Conservation (phyloP, 2,888 invertebrate genomes). For the Troides oblongomaculatus region DNA sequence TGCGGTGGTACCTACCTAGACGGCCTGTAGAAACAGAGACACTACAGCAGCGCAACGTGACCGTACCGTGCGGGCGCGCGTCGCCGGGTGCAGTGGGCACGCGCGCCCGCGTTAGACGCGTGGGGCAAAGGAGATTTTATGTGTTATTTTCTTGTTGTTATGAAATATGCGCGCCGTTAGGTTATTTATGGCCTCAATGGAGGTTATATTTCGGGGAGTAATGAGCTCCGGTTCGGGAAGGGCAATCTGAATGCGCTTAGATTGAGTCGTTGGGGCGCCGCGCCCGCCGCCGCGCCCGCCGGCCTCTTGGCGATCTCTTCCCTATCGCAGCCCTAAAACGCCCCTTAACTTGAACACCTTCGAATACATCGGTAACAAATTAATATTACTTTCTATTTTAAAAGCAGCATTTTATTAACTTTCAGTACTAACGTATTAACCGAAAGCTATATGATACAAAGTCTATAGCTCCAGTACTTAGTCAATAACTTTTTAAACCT, state of each 20-base stretch:
- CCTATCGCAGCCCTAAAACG: background rate
- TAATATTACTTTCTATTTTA: too few species aligned
- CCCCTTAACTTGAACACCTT: too few species aligned
- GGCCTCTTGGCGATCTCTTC: slow-evolving; percentile 41
- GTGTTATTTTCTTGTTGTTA: slow-evolving; percentile 77
- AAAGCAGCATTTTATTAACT: too few species aligned
- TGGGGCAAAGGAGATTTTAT: slow-evolving; percentile 75
- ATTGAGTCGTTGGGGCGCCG: slow-evolving; percentile 73
- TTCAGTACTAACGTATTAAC: too few species aligned
- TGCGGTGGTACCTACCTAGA: too few species aligned
- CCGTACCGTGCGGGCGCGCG: too few species aligned
- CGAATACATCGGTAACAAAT: too few species aligned
- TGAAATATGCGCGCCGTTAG: slow-evolving; percentile 79
- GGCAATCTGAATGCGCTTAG: slow-evolving; percentile 78
- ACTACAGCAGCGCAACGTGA: too few species aligned
- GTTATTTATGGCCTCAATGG: slow-evolving; percentile 78
- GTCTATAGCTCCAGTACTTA: too few species aligned
- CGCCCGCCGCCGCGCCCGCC: slow-evolving; percentile 48
- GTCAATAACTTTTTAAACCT: too few species aligned
- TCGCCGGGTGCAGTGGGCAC: slow-evolving; percentile 49
- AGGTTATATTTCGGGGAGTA: slow-evolving; percentile 79
- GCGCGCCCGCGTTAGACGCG: slow-evolving; percentile 65
- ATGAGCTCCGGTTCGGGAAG: slow-evolving; percentile 79
- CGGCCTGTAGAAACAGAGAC: too few species aligned
- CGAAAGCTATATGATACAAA: too few species aligned